Evolutionary conservation across 2,113 vertebrate genomes (phyloP).

Genomic region (Sturnus vulgaris): DNA sequence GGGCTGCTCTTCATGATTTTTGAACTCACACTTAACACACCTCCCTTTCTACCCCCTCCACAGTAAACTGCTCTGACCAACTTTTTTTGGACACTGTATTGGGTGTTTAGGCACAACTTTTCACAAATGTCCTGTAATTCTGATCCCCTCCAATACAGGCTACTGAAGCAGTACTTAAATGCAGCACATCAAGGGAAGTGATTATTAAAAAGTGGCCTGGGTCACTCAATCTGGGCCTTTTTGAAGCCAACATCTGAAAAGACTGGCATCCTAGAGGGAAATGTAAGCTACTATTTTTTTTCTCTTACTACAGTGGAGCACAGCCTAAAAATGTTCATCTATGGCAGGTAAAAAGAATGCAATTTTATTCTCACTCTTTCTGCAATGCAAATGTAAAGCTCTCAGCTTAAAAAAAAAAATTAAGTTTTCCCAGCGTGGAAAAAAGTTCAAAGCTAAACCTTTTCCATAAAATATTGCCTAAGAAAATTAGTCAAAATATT

Average conservation of each 20-base stretch:
- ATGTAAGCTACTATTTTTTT: not conserved
- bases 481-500: not conserved
- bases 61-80: not conserved
- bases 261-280: not conserved
- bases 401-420: not conserved
- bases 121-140: not conserved
- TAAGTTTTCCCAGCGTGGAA: not conserved
- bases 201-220: not conserved
- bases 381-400: not conserved
- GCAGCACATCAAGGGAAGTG: not conserved
- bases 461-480: not conserved
- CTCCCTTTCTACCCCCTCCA: not conserved
- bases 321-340: not conserved
- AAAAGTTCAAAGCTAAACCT: not conserved
- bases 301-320: not conserved
- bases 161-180: not conserved
- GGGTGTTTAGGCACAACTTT: not conserved
- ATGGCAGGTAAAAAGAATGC: not conserved
- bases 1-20: not conserved
- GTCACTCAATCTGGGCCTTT: not conserved
- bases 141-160: not conserved
- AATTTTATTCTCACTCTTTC: not conserved
- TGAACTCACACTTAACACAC: not conserved
- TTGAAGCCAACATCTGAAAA: not conserved
- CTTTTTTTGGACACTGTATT: not conserved